Evolutionary conservation across 2,113 vertebrate species (phyloP).

Genomic region (Apodemus speciosus): DNA sequence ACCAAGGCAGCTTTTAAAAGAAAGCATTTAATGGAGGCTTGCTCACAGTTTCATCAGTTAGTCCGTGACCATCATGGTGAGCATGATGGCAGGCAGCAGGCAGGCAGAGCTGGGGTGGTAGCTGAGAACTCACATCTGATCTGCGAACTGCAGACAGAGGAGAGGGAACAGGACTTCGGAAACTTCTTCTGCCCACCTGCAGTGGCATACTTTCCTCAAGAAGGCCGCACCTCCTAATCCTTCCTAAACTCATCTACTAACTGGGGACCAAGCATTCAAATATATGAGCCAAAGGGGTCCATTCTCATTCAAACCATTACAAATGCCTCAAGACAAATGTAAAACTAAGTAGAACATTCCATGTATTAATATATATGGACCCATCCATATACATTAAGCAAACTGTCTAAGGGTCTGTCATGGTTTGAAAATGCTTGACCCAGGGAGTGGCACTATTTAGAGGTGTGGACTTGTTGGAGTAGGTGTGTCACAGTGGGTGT

Average conservation of each 20-base stretch:
- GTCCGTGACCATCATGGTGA: no score
- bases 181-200: not conserved
- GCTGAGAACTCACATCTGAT: not conserved
- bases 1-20: not conserved
- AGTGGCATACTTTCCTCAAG: not conserved
- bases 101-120: not conserved
- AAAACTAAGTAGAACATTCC: not conserved
- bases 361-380: not conserved
- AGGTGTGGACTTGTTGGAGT: no score
- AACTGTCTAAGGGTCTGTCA: not conserved
- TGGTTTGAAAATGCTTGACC: no score
- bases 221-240: not conserved
- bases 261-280: not conserved
- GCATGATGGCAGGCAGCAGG: not conserved
- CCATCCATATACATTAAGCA: conserved; percentile 16
- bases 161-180: not conserved
- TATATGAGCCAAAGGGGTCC: not conserved
- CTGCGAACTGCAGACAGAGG: not conserved
- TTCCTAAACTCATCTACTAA: not conserved
- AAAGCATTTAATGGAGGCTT: not conserved
- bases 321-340: conserved; percentile 7
- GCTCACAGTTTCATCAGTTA: not conserved
- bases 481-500: no score
- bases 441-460: no score
- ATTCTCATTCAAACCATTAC: not conserved